These are phyloP conservation scores for Urophycis tenuis DNA, from an alignment of 2,797 vertebrate species.

Conservation along the genomic window DNA sequence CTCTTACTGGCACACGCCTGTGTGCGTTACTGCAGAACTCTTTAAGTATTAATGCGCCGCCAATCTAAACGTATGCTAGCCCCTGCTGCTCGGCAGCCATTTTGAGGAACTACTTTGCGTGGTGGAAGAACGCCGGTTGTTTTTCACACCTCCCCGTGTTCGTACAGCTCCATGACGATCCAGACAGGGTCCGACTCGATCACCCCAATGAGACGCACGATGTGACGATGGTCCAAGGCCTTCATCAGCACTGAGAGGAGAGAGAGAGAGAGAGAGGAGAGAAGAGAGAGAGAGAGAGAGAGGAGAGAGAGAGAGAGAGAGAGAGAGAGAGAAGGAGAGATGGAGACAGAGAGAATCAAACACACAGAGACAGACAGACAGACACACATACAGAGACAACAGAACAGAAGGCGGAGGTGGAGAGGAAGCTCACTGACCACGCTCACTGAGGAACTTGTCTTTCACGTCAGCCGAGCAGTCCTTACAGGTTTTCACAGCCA, in stretches of 20 bases:
- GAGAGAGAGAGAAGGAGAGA: not conserved
- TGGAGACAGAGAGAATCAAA: not conserved
- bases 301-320: not conserved
- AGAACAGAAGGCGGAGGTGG: too few species aligned
- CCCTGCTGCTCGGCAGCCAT: too few species aligned
- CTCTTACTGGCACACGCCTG: too few species aligned
- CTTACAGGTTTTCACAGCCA: constrained; percentile 93
- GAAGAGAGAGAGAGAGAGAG: not conserved
- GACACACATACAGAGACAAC: too few species aligned
- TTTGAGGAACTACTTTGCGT: too few species aligned
- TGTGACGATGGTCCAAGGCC: constrained; percentile 85
- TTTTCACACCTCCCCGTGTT: constrained; percentile 80
- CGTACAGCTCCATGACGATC: constrained; percentile 93
- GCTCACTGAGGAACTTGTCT: constrained; percentile 90
- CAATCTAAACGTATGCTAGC: too few species aligned
- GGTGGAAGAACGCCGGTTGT: too few species aligned
- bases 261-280: constrained; percentile 3
- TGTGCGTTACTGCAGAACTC: too few species aligned
- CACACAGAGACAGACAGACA: too few species aligned
- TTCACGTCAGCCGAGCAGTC: constrained; percentile 81
- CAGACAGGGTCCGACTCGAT: constrained; percentile 86
- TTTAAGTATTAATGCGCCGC: too few species aligned
- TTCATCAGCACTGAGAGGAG: constrained; percentile 81
- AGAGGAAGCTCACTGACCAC: too few species aligned
- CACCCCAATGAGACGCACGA: constrained; percentile 85